Conservation (phyloP, 2,888 invertebrate species). For the Macropis europaea region DNA sequence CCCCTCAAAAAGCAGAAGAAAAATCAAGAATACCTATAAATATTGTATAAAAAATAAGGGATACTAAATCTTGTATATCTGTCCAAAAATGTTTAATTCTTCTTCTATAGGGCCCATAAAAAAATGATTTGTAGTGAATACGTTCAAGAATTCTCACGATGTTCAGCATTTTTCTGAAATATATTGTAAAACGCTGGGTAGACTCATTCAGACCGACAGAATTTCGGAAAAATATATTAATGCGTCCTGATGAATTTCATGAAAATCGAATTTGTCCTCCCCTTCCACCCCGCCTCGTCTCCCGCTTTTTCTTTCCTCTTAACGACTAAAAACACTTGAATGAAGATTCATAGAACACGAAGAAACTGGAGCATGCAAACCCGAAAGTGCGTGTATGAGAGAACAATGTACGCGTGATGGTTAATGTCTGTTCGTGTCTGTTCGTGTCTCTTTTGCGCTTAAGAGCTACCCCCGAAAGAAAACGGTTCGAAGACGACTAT, state of each 20-base stretch:
- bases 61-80: no score
- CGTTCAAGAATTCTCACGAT: no score
- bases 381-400: conserved; percentile 52
- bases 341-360: conserved; percentile 59
- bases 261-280: conserved; percentile 16
- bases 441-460: background rate
- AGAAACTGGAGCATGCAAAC: conserved; percentile 66
- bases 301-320: conserved; percentile 26
- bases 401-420: conserved; percentile 13
- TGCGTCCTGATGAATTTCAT: conserved; percentile 12
- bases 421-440: conserved; percentile 4
- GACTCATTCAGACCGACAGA: conserved; percentile 12
- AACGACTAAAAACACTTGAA: conserved; percentile 54
- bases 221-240: conserved; percentile 7
- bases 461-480: background rate
- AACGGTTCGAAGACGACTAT: background rate
- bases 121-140: no score
- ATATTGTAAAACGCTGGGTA: background rate
- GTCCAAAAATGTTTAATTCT: no score
- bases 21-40: no score
- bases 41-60: no score
- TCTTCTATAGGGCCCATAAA: no score
- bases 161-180: background rate
- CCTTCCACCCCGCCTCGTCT: background rate
- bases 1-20: no score